These are phyloP conservation scores for Poeciliopsis turneri DNA, from an alignment of 2,797 vertebrate species.

Conservation along the genomic window DNA sequence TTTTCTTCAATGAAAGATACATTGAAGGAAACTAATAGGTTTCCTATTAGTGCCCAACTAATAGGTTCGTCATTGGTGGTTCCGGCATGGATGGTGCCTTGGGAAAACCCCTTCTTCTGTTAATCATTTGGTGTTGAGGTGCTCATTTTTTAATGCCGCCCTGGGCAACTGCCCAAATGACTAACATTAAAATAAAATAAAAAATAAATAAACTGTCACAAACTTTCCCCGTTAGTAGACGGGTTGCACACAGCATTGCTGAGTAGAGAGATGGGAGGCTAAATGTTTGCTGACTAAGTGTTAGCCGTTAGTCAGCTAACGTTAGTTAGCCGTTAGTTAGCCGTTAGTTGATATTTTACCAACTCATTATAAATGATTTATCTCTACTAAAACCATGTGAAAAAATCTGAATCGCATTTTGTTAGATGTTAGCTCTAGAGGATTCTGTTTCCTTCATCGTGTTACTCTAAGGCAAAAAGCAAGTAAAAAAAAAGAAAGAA, in stretches of 20 bases:
- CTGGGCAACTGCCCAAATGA: background rate
- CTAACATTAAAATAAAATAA: background rate
- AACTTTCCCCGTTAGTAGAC: background rate
- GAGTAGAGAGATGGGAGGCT: too few species aligned
- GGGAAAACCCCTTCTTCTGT: background rate
- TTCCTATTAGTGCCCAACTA: too few species aligned
- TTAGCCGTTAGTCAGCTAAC: background rate
- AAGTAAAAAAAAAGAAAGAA: background rate
- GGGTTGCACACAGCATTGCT: background rate
- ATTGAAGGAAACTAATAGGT: too few species aligned
- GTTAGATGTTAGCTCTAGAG: background rate
- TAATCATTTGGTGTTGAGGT: background rate
- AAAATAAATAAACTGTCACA: background rate
- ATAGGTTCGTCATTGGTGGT: background rate
- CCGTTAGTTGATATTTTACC: background rate
- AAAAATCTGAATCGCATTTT: background rate
- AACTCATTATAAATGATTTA: background rate
- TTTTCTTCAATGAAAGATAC: background rate
- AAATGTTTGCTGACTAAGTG: background rate
- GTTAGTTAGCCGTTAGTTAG: too few species aligned
- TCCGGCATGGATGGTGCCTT: background rate
- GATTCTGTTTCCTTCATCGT: background rate
- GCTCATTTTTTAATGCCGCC: background rate
- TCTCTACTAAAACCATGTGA: background rate
- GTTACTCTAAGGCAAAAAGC: background rate